Evolutionary conservation across 2,797 vertebrate species (phyloP), one percentile per base, ranked within the genome.

Genomic region (Microchirus variegatus): DNA sequence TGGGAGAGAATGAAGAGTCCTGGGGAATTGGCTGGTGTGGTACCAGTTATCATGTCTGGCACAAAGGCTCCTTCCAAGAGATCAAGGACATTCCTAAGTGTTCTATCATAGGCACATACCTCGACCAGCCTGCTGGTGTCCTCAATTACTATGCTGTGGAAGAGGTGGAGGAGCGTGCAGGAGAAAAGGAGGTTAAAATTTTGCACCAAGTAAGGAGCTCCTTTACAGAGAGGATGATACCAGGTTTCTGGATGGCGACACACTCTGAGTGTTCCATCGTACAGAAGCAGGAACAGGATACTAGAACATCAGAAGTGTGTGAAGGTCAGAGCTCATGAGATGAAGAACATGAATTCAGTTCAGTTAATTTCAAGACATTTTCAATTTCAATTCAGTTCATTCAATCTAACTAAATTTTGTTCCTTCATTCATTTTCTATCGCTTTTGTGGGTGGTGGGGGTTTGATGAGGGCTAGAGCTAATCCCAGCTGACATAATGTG

Each of bases 1-100:
- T 91, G 18, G 89, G 91, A 4, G 87, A 92, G 62, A 92, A 92
- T 5, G 87, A 88, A 10, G 72, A 87, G 49, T 93, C 92, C 61
- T 92, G 89, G 91, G 84, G 84, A 35, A 16, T 92, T 0, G 90
- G 89, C 43, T 92, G 91, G 88, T 83, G 75, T 0, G 90, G 88
- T 2, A 85, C 87, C 15, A 65, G 69, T 59, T 93, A 90, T 62
- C 53, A 78, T 0, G 57, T 65, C 67, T 91, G 90, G 90, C 78
- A 89, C 69, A 74, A 89, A 0, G 70, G 84, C 42, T 5, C 43
- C 2, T 64, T 9, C 2, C 5, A 14, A 5, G 72, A 75, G 40
- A 80, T 89, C 36, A 0, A 0, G 1, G 84, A 51, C 0, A 8
- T 85, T n/a, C 75, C 84, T 1, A 51, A 77, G 45, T 78, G 52